These are phyloP conservation scores for Pteruthius melanotis DNA, from an alignment of 2,113 vertebrate species.

Conservation along the genomic window DNA sequence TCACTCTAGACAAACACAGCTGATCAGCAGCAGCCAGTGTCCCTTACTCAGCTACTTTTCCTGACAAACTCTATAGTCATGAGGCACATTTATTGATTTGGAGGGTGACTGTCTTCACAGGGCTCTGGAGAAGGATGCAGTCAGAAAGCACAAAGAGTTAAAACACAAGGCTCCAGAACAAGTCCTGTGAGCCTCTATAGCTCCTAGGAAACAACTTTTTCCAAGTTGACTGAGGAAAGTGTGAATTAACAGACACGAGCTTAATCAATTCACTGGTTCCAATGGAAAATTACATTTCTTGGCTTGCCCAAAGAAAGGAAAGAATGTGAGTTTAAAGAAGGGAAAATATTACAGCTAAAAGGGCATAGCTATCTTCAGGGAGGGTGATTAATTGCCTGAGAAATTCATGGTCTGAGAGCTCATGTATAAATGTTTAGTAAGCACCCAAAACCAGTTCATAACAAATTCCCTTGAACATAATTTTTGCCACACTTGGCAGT, in stretches of 20 bases:
- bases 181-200: neutral
- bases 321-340: neutral
- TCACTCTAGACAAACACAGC: conserved; percentile 50
- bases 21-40: neutral
- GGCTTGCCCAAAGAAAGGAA: neutral
- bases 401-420: neutral
- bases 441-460: neutral
- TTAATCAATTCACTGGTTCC: neutral
- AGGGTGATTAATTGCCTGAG: neutral
- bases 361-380: neutral
- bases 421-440: neutral
- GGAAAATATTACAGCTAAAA: conserved; percentile 20
- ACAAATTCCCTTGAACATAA: neutral
- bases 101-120: neutral
- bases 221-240: neutral
- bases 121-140: neutral
- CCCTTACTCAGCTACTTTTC: neutral
- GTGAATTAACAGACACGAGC: neutral
- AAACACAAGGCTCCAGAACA: neutral
- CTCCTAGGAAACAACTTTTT: conserved; percentile 8
- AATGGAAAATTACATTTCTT: neutral
- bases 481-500: neutral
- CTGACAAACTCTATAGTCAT: neutral
- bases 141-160: neutral
- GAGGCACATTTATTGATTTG: neutral